Evolutionary conservation across 2,888 invertebrate species (phyloP).

Genomic region (Hoplodrina ambigua): DNA sequence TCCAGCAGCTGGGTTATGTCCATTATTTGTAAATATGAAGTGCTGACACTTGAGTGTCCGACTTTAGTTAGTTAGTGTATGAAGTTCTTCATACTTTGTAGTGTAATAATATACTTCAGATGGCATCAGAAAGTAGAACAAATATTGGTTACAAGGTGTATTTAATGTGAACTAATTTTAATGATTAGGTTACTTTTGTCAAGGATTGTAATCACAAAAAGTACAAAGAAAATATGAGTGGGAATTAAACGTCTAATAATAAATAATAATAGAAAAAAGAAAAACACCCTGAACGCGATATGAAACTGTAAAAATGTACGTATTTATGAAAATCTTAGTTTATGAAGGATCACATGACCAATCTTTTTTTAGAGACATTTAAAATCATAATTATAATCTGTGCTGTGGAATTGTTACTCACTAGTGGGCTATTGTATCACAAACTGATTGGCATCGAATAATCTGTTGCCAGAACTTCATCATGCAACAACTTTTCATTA

Average conservation of each 20-base stretch:
- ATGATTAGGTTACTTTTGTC: slow-evolving; percentile 81
- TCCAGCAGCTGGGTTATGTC: slow-evolving; percentile 69
- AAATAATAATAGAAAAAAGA: slow-evolving; percentile 69
- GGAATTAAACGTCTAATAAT: slow-evolving; percentile 73
- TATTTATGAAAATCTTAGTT: slow-evolving; percentile 77
- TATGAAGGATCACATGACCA: slow-evolving; percentile 75
- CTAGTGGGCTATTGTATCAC: slow-evolving; percentile 70
- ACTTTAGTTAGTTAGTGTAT: slow-evolving; percentile 78
- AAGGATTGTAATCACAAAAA: slow-evolving; percentile 82
- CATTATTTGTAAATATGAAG: slow-evolving; percentile 79
- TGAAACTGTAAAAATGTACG: slow-evolving; percentile 80
- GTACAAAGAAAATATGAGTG: slow-evolving; percentile 85
- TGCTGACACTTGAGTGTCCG: slow-evolving; percentile 70
- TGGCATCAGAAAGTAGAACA: slow-evolving; percentile 84
- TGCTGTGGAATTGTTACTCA: slow-evolving; percentile 83
- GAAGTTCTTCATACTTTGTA: slow-evolving; percentile 78
- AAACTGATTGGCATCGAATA: slow-evolving; percentile 52
- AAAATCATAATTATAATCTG: slow-evolving; percentile 64
- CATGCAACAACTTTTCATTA: slow-evolving; percentile 32
- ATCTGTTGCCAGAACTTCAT: slow-evolving; percentile 54
- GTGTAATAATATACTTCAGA: slow-evolving; percentile 78
- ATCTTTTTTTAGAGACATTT: slow-evolving; percentile 72
- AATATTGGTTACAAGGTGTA: slow-evolving; percentile 80
- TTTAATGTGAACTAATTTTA: slow-evolving; percentile 80
- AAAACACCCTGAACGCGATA: slow-evolving; percentile 71